Percentiles rank a stretch among this genome's conserved stretches.
phyloP scores from a whole-genome alignment of 2,113 vertebrate species.

The Mesocricetus auratus region DNA sequence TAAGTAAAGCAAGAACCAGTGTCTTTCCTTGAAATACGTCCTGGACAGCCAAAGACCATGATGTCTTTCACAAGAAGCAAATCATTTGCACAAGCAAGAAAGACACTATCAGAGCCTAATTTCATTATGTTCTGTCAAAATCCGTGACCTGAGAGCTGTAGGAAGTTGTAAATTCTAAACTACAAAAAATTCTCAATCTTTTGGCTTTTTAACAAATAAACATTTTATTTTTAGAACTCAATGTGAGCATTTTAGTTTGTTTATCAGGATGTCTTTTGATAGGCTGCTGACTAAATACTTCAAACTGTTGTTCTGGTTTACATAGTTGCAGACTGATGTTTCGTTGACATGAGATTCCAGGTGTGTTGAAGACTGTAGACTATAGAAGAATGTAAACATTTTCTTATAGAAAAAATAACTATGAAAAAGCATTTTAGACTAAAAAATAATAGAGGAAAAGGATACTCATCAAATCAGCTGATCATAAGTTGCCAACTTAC shows the following conservation, averaged over 20 bases:
- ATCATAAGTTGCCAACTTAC: neutral
- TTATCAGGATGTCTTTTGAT: conserved; percentile 45
- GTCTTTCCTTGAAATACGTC: conserved; percentile 12
- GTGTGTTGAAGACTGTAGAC: conserved; percentile 29
- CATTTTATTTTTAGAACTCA: conserved; percentile 60
- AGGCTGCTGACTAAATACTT: neutral
- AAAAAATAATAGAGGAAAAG: conserved; percentile 31
- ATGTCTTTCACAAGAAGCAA: conserved; percentile 23
- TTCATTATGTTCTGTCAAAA: neutral
- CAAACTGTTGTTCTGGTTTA: conserved; percentile 19
- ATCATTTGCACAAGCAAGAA: neutral
- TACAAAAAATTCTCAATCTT: conserved; percentile 30
- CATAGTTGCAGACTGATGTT: conserved; percentile 33
- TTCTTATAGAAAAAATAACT: neutral
- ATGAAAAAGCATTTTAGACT: conserved; percentile 16
- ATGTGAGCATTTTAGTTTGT: conserved; percentile 25
- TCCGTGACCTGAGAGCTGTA: neutral
- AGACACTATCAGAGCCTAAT: neutral
- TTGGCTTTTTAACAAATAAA: conserved; percentile 20
- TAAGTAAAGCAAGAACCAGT: neutral
- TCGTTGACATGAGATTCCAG: conserved; percentile 11
- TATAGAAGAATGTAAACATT: neutral
- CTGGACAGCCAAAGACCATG: neutral
- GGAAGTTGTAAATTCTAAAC: neutral
- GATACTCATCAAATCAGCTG: conserved; percentile 40